Percentiles rank a stretch among this genome's conserved stretches.
phyloP scores from a whole-genome alignment of 2,888 invertebrate genomes.

The Calephelis perditalis region DNA sequence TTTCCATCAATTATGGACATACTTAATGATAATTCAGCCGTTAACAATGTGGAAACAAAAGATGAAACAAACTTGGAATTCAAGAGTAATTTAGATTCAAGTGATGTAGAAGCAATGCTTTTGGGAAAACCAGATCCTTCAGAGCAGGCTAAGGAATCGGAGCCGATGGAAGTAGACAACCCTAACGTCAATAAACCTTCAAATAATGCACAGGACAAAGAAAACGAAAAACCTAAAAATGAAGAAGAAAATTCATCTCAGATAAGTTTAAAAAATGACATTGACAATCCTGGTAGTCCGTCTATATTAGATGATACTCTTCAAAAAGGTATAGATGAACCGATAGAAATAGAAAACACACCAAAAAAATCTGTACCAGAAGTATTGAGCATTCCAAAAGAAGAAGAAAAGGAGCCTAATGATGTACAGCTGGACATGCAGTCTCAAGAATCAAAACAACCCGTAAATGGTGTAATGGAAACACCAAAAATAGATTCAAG shows the following conservation, averaged over 20 bases:
- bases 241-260: conserved; percentile 20
- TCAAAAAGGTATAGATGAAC: conserved; percentile 57
- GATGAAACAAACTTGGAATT: conserved; percentile 45
- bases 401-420: background rate
- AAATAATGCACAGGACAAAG: conserved; percentile 41
- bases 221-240: conserved; percentile 31
- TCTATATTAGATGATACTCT: conserved; percentile 63
- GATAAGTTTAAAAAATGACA: conserved; percentile 31
- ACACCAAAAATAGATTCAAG: conserved; percentile 28
- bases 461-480: conserved; percentile 17
- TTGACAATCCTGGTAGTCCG: conserved; percentile 56
- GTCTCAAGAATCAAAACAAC: background rate
- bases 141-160: conserved; percentile 35
- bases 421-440: background rate
- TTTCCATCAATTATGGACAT: conserved; percentile 75
- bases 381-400: background rate
- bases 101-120: conserved; percentile 70
- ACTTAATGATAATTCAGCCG: conserved; percentile 47
- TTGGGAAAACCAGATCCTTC: conserved; percentile 48
- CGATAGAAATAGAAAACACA: conserved; percentile 37
- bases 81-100: conserved; percentile 56
- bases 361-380: conserved; percentile 17
- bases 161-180: conserved; percentile 53
- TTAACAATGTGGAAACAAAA: conserved; percentile 44
- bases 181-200: conserved; percentile 43